Conservation (phyloP, 2,797 vertebrate species). For the Sebastes baramenuke region DNA sequence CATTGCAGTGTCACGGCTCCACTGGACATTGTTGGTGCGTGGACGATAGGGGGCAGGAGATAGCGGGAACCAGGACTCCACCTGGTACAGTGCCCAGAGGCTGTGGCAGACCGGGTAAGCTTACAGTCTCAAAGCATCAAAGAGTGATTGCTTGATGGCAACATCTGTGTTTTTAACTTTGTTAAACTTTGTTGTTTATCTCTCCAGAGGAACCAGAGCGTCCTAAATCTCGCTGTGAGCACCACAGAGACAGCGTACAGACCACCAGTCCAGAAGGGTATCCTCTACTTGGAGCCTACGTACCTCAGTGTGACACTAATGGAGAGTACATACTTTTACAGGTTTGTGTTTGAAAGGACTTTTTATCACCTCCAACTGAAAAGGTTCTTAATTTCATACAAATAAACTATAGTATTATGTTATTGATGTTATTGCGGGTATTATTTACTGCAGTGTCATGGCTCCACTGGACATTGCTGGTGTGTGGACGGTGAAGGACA, state of each 20-base stretch:
- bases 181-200: no score
- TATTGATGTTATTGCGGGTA: neutral
- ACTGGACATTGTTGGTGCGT: slow-evolving; percentile 92
- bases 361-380: neutral
- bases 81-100: slow-evolving; percentile 73
- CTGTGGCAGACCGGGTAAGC: slow-evolving; percentile 82
- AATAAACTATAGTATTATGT: neutral
- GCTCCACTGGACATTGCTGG: slow-evolving; percentile 89
- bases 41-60: slow-evolving; percentile 81
- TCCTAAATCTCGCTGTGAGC: slow-evolving; percentile 76
- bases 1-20: slow-evolving; percentile 83
- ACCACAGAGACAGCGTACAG: slow-evolving; percentile 71
- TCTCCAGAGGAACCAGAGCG: slow-evolving; percentile 32
- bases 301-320: slow-evolving; percentile 75
- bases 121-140: no score
- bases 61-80: slow-evolving; percentile 78
- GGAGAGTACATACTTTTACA: slow-evolving; percentile 77
- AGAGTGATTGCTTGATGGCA: neutral
- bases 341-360: slow-evolving; percentile 5
- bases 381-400: neutral
- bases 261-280: slow-evolving; percentile 36
- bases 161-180: no score
- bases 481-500: slow-evolving; percentile 85
- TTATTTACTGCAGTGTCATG: slow-evolving; percentile 78
- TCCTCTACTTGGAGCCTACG: slow-evolving; percentile 52